A percentile compares a stretch with the other conserved stretches of the same genome.
These are phyloP conservation scores for Phoxinus dragarum DNA, from an alignment of 2,797 vertebrate genomes.

Conservation along the genomic window DNA sequence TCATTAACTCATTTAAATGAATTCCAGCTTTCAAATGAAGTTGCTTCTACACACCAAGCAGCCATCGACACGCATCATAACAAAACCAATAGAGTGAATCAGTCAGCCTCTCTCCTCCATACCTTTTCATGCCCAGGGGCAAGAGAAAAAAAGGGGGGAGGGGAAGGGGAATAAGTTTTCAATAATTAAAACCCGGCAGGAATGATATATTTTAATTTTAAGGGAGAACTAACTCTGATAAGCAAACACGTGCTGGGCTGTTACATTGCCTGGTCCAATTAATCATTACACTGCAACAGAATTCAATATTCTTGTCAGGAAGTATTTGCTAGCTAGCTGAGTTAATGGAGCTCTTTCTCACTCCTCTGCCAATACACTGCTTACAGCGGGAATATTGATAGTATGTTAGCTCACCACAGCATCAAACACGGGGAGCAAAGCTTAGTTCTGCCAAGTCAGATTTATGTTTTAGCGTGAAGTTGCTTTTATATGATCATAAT, in stretches of 20 bases:
- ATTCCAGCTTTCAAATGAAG: conserved; percentile 33
- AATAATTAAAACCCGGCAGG: conserved; percentile 55
- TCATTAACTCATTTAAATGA: conserved; percentile 51
- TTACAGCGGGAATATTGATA: conserved; percentile 35
- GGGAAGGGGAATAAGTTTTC: background rate
- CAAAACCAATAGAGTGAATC: conserved; percentile 27
- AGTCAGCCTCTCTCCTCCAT: conserved; percentile 16
- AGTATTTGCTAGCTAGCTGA: conserved; percentile 49
- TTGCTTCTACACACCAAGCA: conserved; percentile 31
- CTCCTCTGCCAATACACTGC: conserved; percentile 33
- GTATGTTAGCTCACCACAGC: conserved; percentile 19
- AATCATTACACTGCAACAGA: conserved; percentile 51
- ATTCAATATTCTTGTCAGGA: conserved; percentile 58
- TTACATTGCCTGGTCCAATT: conserved; percentile 50
- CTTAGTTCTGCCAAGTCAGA: conserved; percentile 8
- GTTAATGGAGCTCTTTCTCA: conserved; percentile 53
- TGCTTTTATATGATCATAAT: background rate
- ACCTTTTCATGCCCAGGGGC: conserved; percentile 17
- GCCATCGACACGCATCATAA: conserved; percentile 13
- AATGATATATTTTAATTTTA: conserved; percentile 57
- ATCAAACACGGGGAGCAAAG: conserved; percentile 22
- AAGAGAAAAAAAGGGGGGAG: background rate
- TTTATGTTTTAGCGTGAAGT: background rate
- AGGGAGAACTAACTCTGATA: conserved; percentile 44
- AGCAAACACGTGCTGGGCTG: conserved; percentile 52